A percentile compares a stretch with the other conserved stretches of the same genome.
Evolutionary conservation across 23 tunicate species (phyloP).

Genomic region (Trididemnum miniatum): DNA sequence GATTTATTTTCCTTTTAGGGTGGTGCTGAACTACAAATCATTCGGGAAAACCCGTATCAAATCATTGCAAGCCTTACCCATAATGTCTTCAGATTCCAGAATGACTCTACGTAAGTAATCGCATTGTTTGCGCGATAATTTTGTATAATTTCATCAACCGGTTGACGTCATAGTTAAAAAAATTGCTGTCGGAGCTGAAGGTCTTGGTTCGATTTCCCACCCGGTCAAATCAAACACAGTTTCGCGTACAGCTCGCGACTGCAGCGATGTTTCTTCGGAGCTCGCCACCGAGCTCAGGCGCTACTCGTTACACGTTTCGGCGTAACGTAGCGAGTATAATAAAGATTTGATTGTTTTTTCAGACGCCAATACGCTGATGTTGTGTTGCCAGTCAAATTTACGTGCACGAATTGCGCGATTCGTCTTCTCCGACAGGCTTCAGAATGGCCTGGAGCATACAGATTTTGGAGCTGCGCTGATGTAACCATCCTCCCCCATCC

Average conservation of each 20-base stretch:
- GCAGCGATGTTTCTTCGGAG: too few relatives aligned
- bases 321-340: too few relatives aligned
- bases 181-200: too few relatives aligned
- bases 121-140: neutral
- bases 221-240: too few relatives aligned
- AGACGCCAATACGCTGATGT: constrained; percentile 73
- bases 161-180: too few relatives aligned
- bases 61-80: constrained; percentile 50
- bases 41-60: constrained; percentile 40
- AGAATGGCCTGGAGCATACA: constrained; percentile 65
- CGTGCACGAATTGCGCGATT: constrained; percentile 59
- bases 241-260: too few relatives aligned
- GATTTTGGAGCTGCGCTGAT: constrained; percentile 93
- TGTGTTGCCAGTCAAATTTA: constrained; percentile 41
- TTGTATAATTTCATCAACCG: too few relatives aligned
- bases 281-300: too few relatives aligned
- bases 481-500: constrained; percentile 67
- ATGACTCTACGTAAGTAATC: constrained; percentile 80
- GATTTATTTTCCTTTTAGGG: constrained; percentile 26
- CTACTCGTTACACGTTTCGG: too few relatives aligned
- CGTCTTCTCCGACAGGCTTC: constrained; percentile 80
- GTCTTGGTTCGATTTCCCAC: too few relatives aligned
- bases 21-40: constrained; percentile 56
- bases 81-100: constrained; percentile 53
- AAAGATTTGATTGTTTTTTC: too few relatives aligned